phyloP scores from a whole-genome alignment of 2,113 vertebrate species.

The Hirundichthys speculiger region DNA sequence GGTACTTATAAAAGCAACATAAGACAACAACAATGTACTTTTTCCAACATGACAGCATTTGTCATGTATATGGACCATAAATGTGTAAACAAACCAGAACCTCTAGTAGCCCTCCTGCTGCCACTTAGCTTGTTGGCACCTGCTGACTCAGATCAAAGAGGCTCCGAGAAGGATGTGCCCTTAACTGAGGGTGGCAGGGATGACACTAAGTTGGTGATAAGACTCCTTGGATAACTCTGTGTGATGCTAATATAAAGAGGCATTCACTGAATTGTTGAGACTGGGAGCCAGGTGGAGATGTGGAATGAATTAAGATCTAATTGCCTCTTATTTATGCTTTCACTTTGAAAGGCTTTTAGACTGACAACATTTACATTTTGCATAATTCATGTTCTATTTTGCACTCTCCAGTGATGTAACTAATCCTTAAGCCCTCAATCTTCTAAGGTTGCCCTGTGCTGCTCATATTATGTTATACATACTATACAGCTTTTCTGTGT shows the following conservation, averaged over 20 bases:
- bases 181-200: conserved; percentile 46
- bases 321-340: not conserved
- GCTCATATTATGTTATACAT: too few relatives aligned
- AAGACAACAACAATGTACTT: too few relatives aligned
- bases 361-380: too few relatives aligned
- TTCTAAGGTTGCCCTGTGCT: too few relatives aligned
- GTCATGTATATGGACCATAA: too few relatives aligned
- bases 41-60: too few relatives aligned
- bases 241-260: conserved; percentile 57
- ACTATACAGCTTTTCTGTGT: not conserved
- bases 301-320: conserved; percentile 20
- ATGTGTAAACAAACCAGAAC: not conserved
- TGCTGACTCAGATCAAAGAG: conserved; percentile 29
- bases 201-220: conserved; percentile 54
- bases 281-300: conserved; percentile 16
- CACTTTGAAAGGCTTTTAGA: not conserved
- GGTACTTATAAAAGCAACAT: too few relatives aligned
- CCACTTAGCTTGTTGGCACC: not conserved
- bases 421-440: too few relatives aligned
- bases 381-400: too few relatives aligned
- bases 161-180: conserved; percentile 11
- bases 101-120: not conserved
- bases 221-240: conserved; percentile 33
- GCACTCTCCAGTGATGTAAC: too few relatives aligned
- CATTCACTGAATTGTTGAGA: conserved; percentile 41